Percentiles rank a stretch among this genome's conserved stretches.
Conservation (phyloP, 2,797 vertebrate genomes). For the Darevskia nairensis region DNA sequence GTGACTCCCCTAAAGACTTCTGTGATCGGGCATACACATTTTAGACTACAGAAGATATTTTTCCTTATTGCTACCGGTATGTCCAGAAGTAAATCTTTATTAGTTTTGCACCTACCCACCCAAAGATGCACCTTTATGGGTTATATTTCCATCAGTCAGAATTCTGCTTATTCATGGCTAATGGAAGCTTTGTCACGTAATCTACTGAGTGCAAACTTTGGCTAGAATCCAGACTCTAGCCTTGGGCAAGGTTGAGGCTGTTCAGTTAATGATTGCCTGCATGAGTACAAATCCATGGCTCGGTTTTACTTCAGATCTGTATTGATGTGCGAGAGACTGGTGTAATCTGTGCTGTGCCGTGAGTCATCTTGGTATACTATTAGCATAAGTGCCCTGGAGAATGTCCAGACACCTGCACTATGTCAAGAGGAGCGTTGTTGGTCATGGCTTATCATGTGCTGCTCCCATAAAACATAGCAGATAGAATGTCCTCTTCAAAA, state of each 20-base stretch:
- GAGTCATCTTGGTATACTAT: too few species aligned
- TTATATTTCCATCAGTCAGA: background rate
- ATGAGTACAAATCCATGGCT: background rate
- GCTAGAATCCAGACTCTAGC: background rate
- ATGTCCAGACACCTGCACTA: too few species aligned
- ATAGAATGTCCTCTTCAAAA: background rate
- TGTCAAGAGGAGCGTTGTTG: too few species aligned
- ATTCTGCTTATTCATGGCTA: background rate
- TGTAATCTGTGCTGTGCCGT: background rate
- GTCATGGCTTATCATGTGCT: background rate
- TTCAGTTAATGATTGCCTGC: background rate
- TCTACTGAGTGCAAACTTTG: background rate
- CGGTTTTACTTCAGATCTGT: background rate
- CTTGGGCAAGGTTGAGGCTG: background rate
- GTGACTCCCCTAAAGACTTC: too few species aligned
- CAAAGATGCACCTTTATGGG: background rate
- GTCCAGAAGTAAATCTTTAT: background rate
- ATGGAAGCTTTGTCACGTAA: background rate
- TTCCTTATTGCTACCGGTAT: constrained; percentile 37
- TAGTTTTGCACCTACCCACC: background rate
- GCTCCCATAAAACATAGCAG: background rate
- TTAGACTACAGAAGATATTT: background rate
- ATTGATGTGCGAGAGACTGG: background rate
- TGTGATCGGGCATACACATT: too few species aligned
- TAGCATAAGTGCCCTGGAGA: too few species aligned